A percentile compares a stretch with the other conserved stretches of the same genome.
Evolutionary conservation across 2,888 invertebrate genomes (phyloP).

Genomic region (Diabrotica balteata): DNA sequence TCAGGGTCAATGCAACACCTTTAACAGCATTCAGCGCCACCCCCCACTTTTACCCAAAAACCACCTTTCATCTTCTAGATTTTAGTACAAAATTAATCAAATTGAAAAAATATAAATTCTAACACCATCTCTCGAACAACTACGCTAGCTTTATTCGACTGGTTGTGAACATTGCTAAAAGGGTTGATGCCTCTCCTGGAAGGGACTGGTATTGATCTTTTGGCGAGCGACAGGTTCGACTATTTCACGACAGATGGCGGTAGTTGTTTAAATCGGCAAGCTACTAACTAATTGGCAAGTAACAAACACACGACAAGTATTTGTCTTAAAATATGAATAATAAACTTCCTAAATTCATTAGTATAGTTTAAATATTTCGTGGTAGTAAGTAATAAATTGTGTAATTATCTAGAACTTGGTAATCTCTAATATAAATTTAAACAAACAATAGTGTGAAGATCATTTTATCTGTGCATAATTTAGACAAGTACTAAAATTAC

Average conservation of each 20-base stretch:
- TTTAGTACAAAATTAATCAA: constrained; percentile 22
- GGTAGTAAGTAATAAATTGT: too few species aligned
- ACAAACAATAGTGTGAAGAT: too few species aligned
- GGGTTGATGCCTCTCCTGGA: constrained; percentile 9
- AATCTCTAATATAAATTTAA: too few species aligned
- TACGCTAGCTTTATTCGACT: constrained; percentile 25
- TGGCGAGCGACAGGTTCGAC: constrained; percentile 19
- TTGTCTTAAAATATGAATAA: constrained; percentile 8
- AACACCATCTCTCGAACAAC: constrained; percentile 33
- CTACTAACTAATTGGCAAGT: constrained; percentile 38
- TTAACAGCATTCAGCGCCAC: constrained; percentile 57
- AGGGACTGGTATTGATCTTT: constrained; percentile 29
- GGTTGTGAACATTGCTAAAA: constrained; percentile 23
- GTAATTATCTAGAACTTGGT: too few species aligned
- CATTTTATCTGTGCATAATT: too few species aligned
- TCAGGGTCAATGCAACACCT: constrained; percentile 56
- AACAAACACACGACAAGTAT: constrained; percentile 26
- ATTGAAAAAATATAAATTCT: constrained; percentile 7
- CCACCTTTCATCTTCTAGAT: constrained; percentile 24
- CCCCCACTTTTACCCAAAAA: constrained; percentile 18
- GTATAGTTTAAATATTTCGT: too few species aligned
- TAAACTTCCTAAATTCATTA: neutral
- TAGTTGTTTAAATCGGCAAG: constrained; percentile 36
- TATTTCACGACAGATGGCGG: constrained; percentile 32
- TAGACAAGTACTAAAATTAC: too few species aligned